Evolutionary conservation across 2,888 invertebrate genomes (phyloP), one percentile per base, ranked within the genome.

Genomic region (Lasioglossum marginatum): DNA sequence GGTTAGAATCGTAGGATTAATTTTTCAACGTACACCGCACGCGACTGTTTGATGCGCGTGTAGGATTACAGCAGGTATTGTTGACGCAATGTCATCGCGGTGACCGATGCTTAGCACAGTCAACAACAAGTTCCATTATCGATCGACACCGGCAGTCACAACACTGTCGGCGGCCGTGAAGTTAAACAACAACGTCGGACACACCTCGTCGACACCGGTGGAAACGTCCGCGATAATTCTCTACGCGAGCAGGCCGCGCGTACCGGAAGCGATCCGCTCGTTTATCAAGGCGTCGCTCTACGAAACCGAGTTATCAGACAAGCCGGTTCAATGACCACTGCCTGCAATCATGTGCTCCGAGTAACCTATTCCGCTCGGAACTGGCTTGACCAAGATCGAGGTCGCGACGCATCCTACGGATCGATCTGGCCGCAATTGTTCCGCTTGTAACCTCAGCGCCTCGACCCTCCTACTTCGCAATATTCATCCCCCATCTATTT

Each of bases 231-330:
- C 57, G 72, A 77, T 81, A 83, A 83, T 83, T 81, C 76, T 14
- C 23, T 23, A n/a, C 37, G 81, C 76, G 76, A 73, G 77, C 72
- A 72, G 72, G 63, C n/a, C 76, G 52, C 83, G 79, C 74, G 73
- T 70, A 77, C 79, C 83, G 80, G 85, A 85, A 85, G 74, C 70
- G 52, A 74, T 83, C 43, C 66, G 48, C 45, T 70, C 76, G 79
- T 83, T 85, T 85, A 85, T 85, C 85, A 79, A 77, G 57, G 57
- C 76, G 83, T 79, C 79, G 72, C 31, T 45, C 45, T 83, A 87
- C 82, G 83, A 89, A 85, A 82, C 77, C 71, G 81, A 79, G 84
- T 85, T 85, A 85, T 88, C 84, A 37, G 63, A n/a, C 40, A 76
- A 23, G 79, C 37, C 78, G 80, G 81, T 83, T 87, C 87, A 81